Evolutionary conservation across 2,888 invertebrate genomes (phyloP).

Genomic region (Drosophila nigritarsus): DNA sequence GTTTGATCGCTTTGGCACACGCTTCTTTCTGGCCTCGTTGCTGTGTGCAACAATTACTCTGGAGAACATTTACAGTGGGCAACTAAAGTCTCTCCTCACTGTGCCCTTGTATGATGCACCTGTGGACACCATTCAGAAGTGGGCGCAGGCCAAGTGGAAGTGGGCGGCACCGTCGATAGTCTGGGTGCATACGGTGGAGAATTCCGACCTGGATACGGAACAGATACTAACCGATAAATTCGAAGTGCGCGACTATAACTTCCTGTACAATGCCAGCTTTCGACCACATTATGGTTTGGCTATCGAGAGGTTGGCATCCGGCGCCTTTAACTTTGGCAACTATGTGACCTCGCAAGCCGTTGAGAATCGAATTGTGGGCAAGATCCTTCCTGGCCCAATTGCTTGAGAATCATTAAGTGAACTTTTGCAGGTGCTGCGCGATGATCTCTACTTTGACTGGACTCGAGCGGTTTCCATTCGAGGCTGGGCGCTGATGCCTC

Average conservation of each 20-base stretch:
- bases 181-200: conserved; percentile 79
- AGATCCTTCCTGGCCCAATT: background rate
- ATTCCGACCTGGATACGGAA: conserved; percentile 78
- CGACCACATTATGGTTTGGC: conserved; percentile 79
- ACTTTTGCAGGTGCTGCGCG: conserved; percentile 73
- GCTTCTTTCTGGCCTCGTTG: conserved; percentile 79
- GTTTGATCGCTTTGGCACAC: conserved; percentile 69
- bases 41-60: conserved; percentile 82
- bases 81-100: conserved; percentile 82
- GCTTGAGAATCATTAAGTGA: too few species aligned
- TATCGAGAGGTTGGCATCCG: conserved; percentile 81
- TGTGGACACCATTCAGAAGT: conserved; percentile 81
- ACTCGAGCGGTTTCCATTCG: conserved; percentile 82
- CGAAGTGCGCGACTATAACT: conserved; percentile 76
- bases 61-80: conserved; percentile 84
- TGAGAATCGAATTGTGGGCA: conserved; percentile 77
- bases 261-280: conserved; percentile 79
- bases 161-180: conserved; percentile 83
- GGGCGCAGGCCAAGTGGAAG: conserved; percentile 77
- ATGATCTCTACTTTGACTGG: conserved; percentile 83
- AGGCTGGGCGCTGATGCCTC: conserved; percentile 83
- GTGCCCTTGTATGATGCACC: conserved; percentile 80
- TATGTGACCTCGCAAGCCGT: conserved; percentile 77
- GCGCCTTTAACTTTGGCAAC: conserved; percentile 75
- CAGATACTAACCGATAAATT: conserved; percentile 75